Evolutionary conservation across 2,888 invertebrate species (phyloP).

Genomic region (Heliconius aoede): DNA sequence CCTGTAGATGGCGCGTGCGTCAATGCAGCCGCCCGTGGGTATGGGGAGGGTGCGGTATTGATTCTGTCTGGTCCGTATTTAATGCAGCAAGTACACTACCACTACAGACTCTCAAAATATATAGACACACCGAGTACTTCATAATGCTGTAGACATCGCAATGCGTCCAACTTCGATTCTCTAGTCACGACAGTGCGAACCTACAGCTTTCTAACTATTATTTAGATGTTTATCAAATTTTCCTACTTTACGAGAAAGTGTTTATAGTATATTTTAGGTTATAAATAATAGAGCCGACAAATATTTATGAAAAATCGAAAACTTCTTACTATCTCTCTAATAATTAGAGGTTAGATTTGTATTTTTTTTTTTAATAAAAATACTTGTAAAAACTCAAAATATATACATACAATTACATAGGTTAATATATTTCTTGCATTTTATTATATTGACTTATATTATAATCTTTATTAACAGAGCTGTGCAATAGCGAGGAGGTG

Average conservation of each 20-base stretch:
- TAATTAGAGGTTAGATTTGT: background rate
- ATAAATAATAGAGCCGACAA: background rate
- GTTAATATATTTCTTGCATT: background rate
- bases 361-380: background rate
- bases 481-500: conserved; percentile 95
- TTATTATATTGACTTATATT: conserved; percentile 25
- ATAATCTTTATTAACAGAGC: conserved; percentile 85
- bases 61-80: conserved; percentile 76
- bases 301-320: background rate
- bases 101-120: conserved; percentile 52
- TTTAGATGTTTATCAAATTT: conserved; percentile 49
- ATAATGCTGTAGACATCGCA: conserved; percentile 48
- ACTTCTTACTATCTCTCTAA: background rate
- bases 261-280: background rate
- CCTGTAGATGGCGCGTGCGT: conserved; percentile 59
- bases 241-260: conserved; percentile 53
- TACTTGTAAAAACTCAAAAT: background rate
- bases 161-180: conserved; percentile 64
- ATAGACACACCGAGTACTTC: conserved; percentile 41
- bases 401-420: background rate
- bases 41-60: conserved; percentile 67
- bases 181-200: conserved; percentile 65
- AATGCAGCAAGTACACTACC: conserved; percentile 62
- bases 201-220: conserved; percentile 63
- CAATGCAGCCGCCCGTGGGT: conserved; percentile 54